Percentiles rank a stretch among this genome's conserved stretches.
Evolutionary conservation across 30 jellyfish, hydroid and myxozoan species (phyloP).

Genomic region (Phacellophora camtschatica): DNA sequence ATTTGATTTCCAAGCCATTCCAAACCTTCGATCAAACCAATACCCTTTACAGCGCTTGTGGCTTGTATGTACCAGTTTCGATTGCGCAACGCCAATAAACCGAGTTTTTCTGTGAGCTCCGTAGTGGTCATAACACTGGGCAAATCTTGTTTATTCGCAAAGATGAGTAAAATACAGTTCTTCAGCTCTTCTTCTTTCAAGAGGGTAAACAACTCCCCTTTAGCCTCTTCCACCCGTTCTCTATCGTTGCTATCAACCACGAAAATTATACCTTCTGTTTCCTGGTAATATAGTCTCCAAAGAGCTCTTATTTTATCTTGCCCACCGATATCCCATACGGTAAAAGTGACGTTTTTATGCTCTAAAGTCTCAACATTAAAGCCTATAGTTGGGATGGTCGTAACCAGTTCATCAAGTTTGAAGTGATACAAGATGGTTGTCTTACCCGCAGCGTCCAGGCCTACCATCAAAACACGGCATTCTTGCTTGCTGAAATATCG

Average conservation of each 20-base stretch:
- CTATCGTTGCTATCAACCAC: slow-evolving; percentile 90
- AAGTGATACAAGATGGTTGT: slow-evolving; percentile 87
- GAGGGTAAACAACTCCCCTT: slow-evolving; percentile 60
- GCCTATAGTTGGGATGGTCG: slow-evolving; percentile 93
- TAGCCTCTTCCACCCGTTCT: slow-evolving; percentile 82
- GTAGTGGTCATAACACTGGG: slow-evolving; percentile 84
- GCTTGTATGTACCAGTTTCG: slow-evolving; percentile 91
- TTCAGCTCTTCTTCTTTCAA: slow-evolving; percentile 78
- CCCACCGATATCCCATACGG: slow-evolving; percentile 98
- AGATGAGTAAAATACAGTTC: slow-evolving; percentile 66
- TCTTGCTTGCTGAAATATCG: slow-evolving; percentile 76
- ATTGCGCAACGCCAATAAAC: slow-evolving; percentile 67
- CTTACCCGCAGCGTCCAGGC: slow-evolving; percentile 94
- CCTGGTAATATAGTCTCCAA: slow-evolving; percentile 94
- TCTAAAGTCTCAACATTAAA: slow-evolving; percentile 90
- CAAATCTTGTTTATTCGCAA: slow-evolving; percentile 87
- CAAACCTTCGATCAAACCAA: slow-evolving; percentile 84
- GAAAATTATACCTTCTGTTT: slow-evolving; percentile 81
- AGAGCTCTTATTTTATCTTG: slow-evolving; percentile 89
- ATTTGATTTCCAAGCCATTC: slow-evolving; percentile 84
- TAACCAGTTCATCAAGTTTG: slow-evolving; percentile 84
- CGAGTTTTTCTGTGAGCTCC: slow-evolving; percentile 84
- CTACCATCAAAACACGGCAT: slow-evolving; percentile 91
- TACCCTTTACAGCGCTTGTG: slow-evolving; percentile 83
- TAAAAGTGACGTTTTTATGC: slow-evolving; percentile 71